These are phyloP conservation scores for Corella eumyota DNA, from an alignment of 23 tunicate species.

Conservation along the genomic window DNA sequence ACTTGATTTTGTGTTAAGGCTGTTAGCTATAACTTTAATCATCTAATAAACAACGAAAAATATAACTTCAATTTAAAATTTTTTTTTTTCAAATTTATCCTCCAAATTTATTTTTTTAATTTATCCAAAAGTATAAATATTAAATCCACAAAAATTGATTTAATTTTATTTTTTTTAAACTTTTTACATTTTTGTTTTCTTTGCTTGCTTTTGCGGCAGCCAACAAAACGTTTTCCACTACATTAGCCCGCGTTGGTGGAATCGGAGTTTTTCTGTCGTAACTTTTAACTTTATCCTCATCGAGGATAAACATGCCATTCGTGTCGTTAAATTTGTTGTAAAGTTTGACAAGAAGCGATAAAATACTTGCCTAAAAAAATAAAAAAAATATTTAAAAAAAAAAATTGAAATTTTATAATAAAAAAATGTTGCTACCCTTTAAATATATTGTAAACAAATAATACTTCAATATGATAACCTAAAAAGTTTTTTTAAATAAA, in stretches of 20 bases:
- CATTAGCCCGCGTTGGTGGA: constrained; percentile 44
- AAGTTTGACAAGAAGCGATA: constrained; percentile 42
- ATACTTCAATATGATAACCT: no score
- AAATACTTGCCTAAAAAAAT: constrained; percentile 43
- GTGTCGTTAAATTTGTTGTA: constrained; percentile 19
- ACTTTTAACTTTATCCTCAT: constrained; percentile 4
- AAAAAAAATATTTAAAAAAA: no score
- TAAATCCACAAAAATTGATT: no score
- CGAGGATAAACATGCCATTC: constrained; percentile 2
- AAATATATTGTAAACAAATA: no score
- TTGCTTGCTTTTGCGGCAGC: constrained; percentile 40
- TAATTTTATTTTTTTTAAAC: no score
- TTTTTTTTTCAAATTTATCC: not conserved
- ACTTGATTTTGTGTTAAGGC: constrained; percentile 7
- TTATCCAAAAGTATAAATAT: not conserved
- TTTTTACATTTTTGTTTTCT: no score
- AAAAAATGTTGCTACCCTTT: no score
- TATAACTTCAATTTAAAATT: not conserved
- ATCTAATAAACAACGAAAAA: not conserved
- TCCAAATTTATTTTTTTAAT: not conserved
- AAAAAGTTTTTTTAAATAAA: no score
- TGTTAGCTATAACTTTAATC: constrained; percentile 15
- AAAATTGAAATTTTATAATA: no score
- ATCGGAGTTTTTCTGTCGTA: not conserved
- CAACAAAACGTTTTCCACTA: constrained; percentile 29